Evolutionary conservation across 92 coral and sea anemone species (phyloP), one percentile per base, ranked within the genome.

Genomic region (Phenganax marumi): DNA sequence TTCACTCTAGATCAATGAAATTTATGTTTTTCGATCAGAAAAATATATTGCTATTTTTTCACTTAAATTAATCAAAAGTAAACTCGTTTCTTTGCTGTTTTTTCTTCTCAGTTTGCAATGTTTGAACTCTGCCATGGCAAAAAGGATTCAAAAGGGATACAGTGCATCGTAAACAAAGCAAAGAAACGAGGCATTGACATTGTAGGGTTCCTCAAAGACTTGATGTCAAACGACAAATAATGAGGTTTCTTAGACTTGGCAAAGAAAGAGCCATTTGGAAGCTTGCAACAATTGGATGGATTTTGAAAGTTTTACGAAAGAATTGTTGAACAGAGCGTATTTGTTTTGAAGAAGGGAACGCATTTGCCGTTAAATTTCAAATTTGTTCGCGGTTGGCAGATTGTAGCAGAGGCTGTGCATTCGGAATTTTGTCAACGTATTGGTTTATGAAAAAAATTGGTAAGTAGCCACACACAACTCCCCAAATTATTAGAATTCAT

Each of bases 31-130:
- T 33, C 2, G 43, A 33, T 33, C 43, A 33, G 43, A 33, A 33
- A 33, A 55, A 55, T 55, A 1, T 55, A 55, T 55, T 55, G 14
- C 61, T 1, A 12, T 55, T 55, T 12, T 55, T 55, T 55, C 2
- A 2, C 16, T 12, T 8, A 33, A 14, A 3, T 10, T 7, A 33
- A 7, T n/a, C 14, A 66, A 17, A 18, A 33, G 12, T 9, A 66
- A 25, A 47, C 11, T 1, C 3, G n/a, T 62, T 77, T 26, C 77
- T 65, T 81, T 73, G 52, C 71, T 46, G 70, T 72, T 85, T 60
- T 85, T 78, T 74, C 46, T 18, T 87, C 80, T 76, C 93, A 96
- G 99, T 96, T 88, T 86, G 88, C 91, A 62, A 91, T 96, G 97
- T 96, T 96, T 55, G 97, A 90, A 85, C 85, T 96, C 46, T 90